Conservation (phyloP, 2,888 invertebrate species). For the Trachelus troglodyta region DNA sequence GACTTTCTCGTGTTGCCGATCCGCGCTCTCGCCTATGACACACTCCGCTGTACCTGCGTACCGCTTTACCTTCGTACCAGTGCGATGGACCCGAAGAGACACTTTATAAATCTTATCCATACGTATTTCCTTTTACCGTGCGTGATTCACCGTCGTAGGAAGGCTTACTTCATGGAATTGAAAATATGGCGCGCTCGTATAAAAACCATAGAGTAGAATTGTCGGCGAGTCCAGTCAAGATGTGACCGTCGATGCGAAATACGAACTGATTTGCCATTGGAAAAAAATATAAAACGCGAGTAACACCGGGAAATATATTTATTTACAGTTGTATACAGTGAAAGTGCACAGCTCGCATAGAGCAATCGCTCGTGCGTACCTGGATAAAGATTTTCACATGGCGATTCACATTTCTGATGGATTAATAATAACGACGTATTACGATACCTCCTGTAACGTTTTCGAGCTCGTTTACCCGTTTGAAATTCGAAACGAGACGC, state of each 20-base stretch:
- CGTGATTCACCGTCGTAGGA: conserved; percentile 32
- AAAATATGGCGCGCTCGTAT: conserved; percentile 5
- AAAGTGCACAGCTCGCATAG: too few species aligned
- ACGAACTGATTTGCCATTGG: background rate
- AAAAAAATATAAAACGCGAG: background rate
- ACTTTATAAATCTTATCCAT: background rate
- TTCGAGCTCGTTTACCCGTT: background rate
- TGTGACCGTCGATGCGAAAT: background rate
- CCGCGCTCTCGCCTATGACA: background rate
- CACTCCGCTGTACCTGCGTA: background rate
- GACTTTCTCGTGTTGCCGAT: conserved; percentile 21
- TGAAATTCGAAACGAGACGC: background rate
- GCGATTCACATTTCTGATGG: background rate
- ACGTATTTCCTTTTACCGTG: background rate
- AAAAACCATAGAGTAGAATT: background rate
- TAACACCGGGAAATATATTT: background rate
- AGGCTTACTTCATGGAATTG: conserved; percentile 28
- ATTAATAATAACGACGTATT: background rate
- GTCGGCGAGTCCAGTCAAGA: background rate
- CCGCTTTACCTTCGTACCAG: background rate
- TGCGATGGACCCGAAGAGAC: conserved; percentile 3
- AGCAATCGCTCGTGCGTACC: background rate
- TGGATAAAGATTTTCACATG: background rate
- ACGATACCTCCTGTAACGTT: background rate
- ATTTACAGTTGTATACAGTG: background rate